Evolutionary conservation across 53 echinoderm and acorn worm species (phyloP).

Genomic region (Echinometra lucunter): DNA sequence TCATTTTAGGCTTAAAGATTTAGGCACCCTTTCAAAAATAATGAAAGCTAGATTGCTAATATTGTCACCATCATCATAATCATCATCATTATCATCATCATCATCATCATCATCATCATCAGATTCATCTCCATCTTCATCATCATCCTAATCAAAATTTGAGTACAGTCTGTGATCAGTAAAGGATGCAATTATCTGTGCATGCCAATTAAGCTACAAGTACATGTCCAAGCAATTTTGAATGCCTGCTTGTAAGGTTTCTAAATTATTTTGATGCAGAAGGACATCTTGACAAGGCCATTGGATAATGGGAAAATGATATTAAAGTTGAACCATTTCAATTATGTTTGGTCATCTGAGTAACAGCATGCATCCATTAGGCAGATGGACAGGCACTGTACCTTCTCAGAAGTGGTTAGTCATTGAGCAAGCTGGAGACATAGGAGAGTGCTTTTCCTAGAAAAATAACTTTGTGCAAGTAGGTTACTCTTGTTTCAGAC

Average conservation of each 20-base stretch:
- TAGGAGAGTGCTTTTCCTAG: conserved; percentile 3
- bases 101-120: conserved; percentile 6
- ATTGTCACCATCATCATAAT: neutral
- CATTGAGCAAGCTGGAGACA: conserved; percentile 13
- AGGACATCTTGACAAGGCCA: conserved; percentile 31
- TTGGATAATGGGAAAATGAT: conserved; percentile 36
- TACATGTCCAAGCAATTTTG: neutral
- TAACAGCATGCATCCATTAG: conserved; percentile 56
- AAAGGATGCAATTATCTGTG: neutral
- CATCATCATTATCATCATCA: neutral
- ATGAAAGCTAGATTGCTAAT: neutral
- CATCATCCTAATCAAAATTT: neutral
- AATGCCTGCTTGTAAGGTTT: neutral
- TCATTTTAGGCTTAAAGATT: no score
- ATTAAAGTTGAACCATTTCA: conserved; percentile 24
- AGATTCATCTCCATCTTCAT: neutral
- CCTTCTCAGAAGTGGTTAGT: conserved; percentile 35
- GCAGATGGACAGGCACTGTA: conserved; percentile 13
- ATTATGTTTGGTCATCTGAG: conserved; percentile 23
- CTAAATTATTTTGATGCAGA: neutral
- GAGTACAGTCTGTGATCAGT: neutral
- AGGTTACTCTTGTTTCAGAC: neutral
- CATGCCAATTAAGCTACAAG: neutral
- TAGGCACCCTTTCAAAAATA: no score
- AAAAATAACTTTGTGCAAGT: conserved; percentile 4